A percentile compares a stretch with the other conserved stretches of the same genome.
Evolutionary conservation across 2,797 vertebrate genomes (phyloP).

Genomic region (Otolemur crassicaudatus): DNA sequence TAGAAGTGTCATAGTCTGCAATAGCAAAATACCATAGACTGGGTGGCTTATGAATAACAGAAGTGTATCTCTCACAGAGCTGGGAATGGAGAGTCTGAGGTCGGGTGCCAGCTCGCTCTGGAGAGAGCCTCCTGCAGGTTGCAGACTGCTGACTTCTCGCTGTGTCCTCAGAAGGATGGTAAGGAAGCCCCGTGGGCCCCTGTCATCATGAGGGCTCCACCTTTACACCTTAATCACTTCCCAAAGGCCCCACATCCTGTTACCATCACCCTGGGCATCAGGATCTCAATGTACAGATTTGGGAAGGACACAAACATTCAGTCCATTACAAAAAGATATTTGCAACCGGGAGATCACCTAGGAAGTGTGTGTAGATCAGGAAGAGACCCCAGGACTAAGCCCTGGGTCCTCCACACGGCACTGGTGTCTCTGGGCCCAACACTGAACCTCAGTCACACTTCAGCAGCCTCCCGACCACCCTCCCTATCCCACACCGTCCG

Average conservation of each 20-base stretch:
- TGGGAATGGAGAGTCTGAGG: not conserved
- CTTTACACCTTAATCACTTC: not conserved
- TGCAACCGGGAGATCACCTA: not conserved
- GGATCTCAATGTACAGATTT: not conserved
- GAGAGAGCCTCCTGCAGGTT: not conserved
- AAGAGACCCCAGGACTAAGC: not conserved
- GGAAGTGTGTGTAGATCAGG: not conserved
- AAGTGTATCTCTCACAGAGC: not conserved
- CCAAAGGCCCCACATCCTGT: not conserved
- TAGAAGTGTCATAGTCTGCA: not conserved
- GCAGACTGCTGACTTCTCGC: not conserved
- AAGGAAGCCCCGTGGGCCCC: not conserved
- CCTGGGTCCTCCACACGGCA: not conserved
- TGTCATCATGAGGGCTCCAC: not conserved
- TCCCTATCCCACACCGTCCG: not conserved
- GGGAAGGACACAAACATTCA: not conserved
- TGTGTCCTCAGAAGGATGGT: not conserved
- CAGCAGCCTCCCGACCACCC: not conserved
- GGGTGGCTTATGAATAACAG: not conserved
- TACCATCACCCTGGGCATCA: not conserved
- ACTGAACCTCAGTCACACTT: not conserved
- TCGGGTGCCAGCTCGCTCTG: not conserved
- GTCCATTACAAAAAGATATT: not conserved
- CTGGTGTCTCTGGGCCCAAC: not conserved
- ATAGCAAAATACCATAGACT: not conserved